Base-by-base conservation (phyloP, 2,113 vertebrate genomes). In the Tylochromis polylepis region DNA sequence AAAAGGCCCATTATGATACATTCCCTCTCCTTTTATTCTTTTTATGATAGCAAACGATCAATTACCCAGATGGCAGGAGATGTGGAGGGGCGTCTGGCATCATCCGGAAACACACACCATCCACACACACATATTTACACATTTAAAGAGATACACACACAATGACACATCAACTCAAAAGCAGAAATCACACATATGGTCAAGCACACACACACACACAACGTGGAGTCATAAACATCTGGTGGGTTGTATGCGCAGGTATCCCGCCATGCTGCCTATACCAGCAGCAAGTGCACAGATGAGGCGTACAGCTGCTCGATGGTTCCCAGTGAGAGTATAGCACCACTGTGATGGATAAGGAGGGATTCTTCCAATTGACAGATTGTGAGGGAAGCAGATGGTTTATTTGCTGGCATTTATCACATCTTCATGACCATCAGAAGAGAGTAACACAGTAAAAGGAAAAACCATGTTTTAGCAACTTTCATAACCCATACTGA, bases 51-150 rank as follows among this genome's bases (percentile, higher is more conserved):
- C 85, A 91, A 94, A 94, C 58, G 89, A 95, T 96, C 93, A 95
- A 88, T 96, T 96, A 95, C 94, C 96, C 95, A 96, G 95, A 96
- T 96, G 96, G 95, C 92, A 79, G 59, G 77, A 84, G 88, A 91
- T 70, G 77, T 29, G 82, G 83, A 89, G 67, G 87, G 88, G 84
- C 24, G 65, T 80, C 85, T 92, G 91, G 70, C 81, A 55, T 62
- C 86, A 81, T 87, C 82, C 81, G 34, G 84, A 82, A 36, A 86
- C 83, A 89, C 84, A 83, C 79, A 55, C 62, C 86, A 79, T 27
- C 81, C 59, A 51, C 67, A 86, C 67, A 86, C 85, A 81, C 59
- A 82, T 43, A 56, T 85, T 79, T 36, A 79, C 62, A 90, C 88
- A 81, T n/a, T 77, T 77, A 75, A 75, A 75, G 41, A 75, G 41